These are phyloP conservation scores for Aleiodes sp. DNA, from an alignment of 1,140 invertebrate genomes.

Conservation along the genomic window DNA sequence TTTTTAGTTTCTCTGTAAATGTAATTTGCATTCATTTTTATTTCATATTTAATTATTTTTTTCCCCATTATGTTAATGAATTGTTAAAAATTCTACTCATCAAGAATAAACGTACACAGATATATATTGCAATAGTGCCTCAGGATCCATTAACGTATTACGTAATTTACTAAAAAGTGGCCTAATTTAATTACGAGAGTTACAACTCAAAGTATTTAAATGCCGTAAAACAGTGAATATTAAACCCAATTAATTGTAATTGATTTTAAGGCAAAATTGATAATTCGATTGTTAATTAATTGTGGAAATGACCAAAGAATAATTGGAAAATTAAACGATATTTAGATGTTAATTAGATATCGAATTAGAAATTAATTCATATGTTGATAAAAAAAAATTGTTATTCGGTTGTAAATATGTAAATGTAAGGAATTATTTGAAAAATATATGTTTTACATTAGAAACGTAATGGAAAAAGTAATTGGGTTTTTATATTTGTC, in stretches of 20 bases:
- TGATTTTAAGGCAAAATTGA: background rate
- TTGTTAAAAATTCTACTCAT: too few relatives aligned
- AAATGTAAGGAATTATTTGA: conserved; percentile 7
- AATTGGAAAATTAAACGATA: background rate
- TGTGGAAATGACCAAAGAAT: background rate
- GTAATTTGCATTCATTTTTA: background rate
- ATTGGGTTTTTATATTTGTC: background rate
- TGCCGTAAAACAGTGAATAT: background rate
- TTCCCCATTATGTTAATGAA: background rate
- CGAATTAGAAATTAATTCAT: conserved; percentile 4
- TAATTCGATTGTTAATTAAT: background rate
- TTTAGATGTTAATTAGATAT: conserved; percentile 16
- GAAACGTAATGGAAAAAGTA: background rate
- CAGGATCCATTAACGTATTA: background rate
- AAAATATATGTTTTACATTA: conserved; percentile 33
- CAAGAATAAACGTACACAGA: too few relatives aligned
- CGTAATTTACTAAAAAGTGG: conserved; percentile 4
- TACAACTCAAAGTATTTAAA: background rate
- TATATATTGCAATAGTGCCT: conserved; percentile 9
- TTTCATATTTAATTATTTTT: background rate
- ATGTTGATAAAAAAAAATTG: conserved; percentile 13
- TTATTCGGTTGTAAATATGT: conserved; percentile 33
- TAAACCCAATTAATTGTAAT: background rate
- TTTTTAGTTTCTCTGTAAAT: too few relatives aligned
- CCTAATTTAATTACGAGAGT: conserved; percentile 10